phyloP scores from a whole-genome alignment of 2,113 vertebrate species.

The Apistogramma diplotaenia region DNA sequence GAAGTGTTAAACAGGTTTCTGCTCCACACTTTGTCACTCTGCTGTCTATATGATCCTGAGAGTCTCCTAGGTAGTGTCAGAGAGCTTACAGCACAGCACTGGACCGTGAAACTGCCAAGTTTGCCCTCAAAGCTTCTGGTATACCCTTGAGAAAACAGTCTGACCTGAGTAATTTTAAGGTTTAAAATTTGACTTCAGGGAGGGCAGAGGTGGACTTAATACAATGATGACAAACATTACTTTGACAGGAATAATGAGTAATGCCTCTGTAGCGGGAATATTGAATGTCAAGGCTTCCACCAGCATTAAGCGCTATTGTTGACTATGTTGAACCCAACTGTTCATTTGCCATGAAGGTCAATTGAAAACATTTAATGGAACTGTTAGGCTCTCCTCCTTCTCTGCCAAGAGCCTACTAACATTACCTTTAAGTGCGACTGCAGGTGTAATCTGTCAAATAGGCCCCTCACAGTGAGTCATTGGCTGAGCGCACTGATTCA shows the following conservation, averaged over 20 bases:
- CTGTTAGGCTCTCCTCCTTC: constrained; percentile 49
- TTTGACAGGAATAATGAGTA: constrained; percentile 39
- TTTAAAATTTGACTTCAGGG: constrained; percentile 46
- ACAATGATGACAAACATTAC: constrained; percentile 37
- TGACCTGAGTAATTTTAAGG: constrained; percentile 32
- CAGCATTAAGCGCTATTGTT: constrained; percentile 27
- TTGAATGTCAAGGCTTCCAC: not conserved
- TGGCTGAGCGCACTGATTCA: constrained; percentile 49
- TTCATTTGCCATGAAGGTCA: constrained; percentile 67
- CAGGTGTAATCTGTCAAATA: constrained; percentile 76
- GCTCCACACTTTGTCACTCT: constrained; percentile 57
- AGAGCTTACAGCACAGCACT: constrained; percentile 16
- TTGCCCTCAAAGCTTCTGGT: constrained; percentile 56
- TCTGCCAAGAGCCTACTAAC: constrained; percentile 37
- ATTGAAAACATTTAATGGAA: constrained; percentile 67
- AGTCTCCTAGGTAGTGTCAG: constrained; percentile 27
- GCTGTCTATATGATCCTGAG: constrained; percentile 39
- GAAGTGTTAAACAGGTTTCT: constrained; percentile 63
- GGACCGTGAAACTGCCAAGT: constrained; percentile 61
- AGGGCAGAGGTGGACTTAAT: constrained; percentile 14
- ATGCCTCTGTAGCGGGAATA: constrained; percentile 12
- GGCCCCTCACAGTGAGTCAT: constrained; percentile 60
- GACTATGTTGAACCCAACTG: constrained; percentile 29
- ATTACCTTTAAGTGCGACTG: constrained; percentile 73
- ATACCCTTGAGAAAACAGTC: constrained; percentile 61